phyloP scores from a whole-genome alignment of 2,797 vertebrate species.

The Pitangus sulphuratus region DNA sequence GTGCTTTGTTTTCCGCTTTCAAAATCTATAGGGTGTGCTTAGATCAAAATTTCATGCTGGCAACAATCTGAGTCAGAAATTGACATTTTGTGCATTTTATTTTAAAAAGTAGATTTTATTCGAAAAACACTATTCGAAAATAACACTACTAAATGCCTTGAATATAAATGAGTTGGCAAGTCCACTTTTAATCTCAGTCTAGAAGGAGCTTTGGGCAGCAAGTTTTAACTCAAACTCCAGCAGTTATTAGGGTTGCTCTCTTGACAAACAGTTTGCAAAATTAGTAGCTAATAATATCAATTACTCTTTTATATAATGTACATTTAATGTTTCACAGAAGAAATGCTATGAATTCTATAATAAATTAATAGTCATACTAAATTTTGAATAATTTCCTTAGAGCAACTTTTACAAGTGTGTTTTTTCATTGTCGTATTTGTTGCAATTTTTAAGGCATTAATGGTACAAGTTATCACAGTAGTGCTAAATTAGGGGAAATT shows the following conservation, averaged over 20 bases:
- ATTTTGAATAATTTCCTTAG: not conserved
- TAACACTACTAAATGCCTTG: not conserved
- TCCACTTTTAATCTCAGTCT: not conserved
- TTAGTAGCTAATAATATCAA: not conserved
- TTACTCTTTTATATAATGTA: not conserved
- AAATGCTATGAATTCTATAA: not conserved
- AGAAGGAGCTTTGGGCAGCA: not conserved
- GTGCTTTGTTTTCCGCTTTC: not conserved
- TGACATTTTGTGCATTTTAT: not conserved
- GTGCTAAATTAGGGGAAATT: not conserved
- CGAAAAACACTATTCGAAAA: too few species aligned
- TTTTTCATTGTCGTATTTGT: not conserved
- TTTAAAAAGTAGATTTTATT: not conserved
- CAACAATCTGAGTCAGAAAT: not conserved
- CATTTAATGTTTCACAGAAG: not conserved
- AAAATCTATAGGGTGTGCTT: not conserved
- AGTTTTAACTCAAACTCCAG: not conserved
- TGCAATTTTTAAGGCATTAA: not conserved
- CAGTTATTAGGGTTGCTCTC: not conserved
- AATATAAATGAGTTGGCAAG: not conserved
- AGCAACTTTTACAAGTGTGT: not conserved
- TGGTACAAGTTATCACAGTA: not conserved
- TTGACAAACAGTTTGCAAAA: not conserved
- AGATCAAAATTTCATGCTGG: not conserved
- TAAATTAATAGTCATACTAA: not conserved